Conservation (phyloP, 1,140 invertebrate species). For the Anthonomus grandis region DNA sequence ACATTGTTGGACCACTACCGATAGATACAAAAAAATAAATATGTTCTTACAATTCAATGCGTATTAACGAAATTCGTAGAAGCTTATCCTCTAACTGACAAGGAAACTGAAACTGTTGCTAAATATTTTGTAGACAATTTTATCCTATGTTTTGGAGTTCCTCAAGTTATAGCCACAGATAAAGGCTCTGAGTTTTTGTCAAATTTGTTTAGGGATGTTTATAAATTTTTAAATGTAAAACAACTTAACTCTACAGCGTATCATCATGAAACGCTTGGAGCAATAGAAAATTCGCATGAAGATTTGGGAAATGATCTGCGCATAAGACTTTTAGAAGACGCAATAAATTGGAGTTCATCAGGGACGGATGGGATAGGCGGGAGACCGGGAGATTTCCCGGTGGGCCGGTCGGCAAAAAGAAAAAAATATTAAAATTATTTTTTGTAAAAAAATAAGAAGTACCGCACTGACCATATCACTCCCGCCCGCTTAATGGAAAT, state of each 20-base stretch:
- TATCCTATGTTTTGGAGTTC: slow-evolving; percentile 35
- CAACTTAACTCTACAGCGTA: neutral
- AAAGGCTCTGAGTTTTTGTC: slow-evolving; percentile 16
- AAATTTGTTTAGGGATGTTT: neutral
- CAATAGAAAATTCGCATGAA: neutral
- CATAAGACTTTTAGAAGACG: too few species aligned
- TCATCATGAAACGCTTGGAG: neutral
- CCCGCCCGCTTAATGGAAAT: too few species aligned
- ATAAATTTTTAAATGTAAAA: neutral
- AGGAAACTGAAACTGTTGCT: slow-evolving; percentile 27
- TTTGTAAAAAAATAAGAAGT: too few species aligned
- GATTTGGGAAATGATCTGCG: neutral
- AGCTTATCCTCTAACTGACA: too few species aligned
- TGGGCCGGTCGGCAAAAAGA: too few species aligned
- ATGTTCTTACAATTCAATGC: slow-evolving; percentile 27
- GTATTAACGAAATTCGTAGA: slow-evolving; percentile 28
- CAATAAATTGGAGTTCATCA: too few species aligned
- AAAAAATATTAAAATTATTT: too few species aligned
- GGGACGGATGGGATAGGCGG: too few species aligned
- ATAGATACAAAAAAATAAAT: too few species aligned
- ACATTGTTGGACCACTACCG: too few species aligned
- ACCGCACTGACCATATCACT: too few species aligned
- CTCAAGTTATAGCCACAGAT: slow-evolving; percentile 29
- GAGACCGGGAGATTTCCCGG: too few species aligned
- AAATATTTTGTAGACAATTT: slow-evolving; percentile 28